phyloP scores from a whole-genome alignment of 2,113 vertebrate species.

The Zapornia atra region DNA sequence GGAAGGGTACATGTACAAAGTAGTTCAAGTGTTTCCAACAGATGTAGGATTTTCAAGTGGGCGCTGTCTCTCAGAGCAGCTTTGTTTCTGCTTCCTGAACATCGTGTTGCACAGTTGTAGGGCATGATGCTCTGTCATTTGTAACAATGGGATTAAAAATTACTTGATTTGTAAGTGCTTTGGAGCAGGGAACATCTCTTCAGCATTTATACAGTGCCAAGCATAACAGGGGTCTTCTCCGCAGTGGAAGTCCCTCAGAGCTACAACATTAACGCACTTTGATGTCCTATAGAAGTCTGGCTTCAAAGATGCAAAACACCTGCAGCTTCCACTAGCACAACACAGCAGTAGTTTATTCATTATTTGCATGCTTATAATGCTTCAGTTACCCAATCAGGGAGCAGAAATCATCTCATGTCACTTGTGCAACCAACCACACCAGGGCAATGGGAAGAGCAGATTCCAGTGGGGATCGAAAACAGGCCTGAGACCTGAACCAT shows the following conservation, averaged over 20 bases:
- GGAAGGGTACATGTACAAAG: not conserved
- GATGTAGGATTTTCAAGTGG: not conserved
- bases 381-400: not conserved
- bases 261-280: not conserved
- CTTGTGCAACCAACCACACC: not conserved
- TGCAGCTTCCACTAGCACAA: not conserved
- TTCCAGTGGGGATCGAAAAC: not conserved
- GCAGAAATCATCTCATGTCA: not conserved
- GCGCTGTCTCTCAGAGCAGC: not conserved
- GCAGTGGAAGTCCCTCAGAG: not conserved
- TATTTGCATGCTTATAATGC: not conserved
- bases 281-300: not conserved
- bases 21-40: not conserved
- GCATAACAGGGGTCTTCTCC: not conserved
- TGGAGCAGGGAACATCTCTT: not conserved
- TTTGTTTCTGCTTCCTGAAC: conserved; percentile 1
- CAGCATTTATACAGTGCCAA: not conserved
- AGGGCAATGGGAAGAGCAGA: not conserved
- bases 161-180: not conserved
- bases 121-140: not conserved
- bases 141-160: conserved; percentile 34
- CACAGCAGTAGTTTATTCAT: not conserved
- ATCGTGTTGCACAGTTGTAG: conserved; percentile 10
- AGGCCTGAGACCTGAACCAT: not conserved
- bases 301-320: not conserved